Evolutionary conservation across 1,140 invertebrate genomes (phyloP), one percentile per base, ranked within the genome.

Genomic region (Epicauta chinensis): DNA sequence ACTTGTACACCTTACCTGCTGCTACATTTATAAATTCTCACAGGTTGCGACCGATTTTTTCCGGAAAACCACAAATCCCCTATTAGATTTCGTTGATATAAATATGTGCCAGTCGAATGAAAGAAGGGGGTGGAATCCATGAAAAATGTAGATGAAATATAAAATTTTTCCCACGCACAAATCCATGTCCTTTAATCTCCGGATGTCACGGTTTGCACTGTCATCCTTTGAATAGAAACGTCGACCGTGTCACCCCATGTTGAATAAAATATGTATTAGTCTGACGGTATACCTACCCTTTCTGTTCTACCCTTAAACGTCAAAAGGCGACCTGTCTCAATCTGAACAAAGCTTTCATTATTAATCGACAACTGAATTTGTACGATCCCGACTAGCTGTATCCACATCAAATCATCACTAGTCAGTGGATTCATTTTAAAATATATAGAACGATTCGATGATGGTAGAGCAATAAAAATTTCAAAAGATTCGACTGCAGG

Each of bases 271-370:
- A 51, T 51, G 50, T 51, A 51, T 51, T 51, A 51, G 50, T 44
- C 16, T 17, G 38, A 38, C 48, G 34, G 48, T 51, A 51, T 23
- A 23, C 7, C 4, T 23, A 23, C 23, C 40, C 32, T 36, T 38
- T 40, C 23, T 38, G 36, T 31, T 49, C 17, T 30, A 49, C 46
- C 46, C 50, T 44, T 51, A 37, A 44, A 51, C 50, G 50, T 51
- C 50, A 51, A 51, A 51, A 51, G 50, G 39, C 50, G 50, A 51
- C 50, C 50, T 51, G 50, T 51, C 50, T 51, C 50, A 51, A 51
- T 51, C 50, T 43, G 39, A 37, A 38, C 42, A 30, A 44, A 44
- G 50, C 41, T 7, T 51, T 23, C 40, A 51, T 51, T 51, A 51
- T 51, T 51, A 43, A 51, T 51, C 46, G 46, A 49, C 46, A 49